Evolutionary conservation across 1,140 invertebrate species (phyloP), one percentile per base, ranked within the genome.

Genomic region (Tetraneura akinire): DNA sequence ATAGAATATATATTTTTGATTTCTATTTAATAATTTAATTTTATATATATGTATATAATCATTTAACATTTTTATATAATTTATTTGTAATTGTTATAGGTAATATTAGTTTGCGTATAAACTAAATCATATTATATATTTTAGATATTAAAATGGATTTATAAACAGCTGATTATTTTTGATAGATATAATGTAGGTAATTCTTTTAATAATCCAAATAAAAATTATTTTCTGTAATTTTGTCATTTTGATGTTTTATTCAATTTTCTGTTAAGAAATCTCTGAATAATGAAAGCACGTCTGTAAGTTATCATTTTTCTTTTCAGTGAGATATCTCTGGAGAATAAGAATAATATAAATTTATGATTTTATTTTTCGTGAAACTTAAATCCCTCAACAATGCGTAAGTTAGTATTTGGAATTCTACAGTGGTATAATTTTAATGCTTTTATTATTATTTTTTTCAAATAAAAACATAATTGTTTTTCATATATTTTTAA

Each of bases 301-400:
- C 11, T 53, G 71, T 18, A 55, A 57, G 71, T 76, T 57, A 76
- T 76, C 11, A 55, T 55, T 57, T 76, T 76, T 51, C 68, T 49
- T 71, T 71, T 71, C 21, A 16, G 45, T 47, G 9, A 42, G 51
- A 42, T 57, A 16, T 76, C 71, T 16, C 53, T 57, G 16, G 51
- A 51, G 71, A 76, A 76, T 76, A 76, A 76, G 71, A 76, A 76
- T 53, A 18, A 76, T 53, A 55, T 42, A 57, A 57, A 76, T 57
- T 76, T 76, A 76, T 76, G 51, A 76, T 29, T 76, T 37, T 37
- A 0, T n/a, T 76, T 71, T 49, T 45, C 13, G 49, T n/a, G 8
- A 57, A 37, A 47, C 51, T 55, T 53, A 76, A 76, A 55, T 76
- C 71, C 71, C 71, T 42, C 21, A 57, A 57, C 29, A 37, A 76